phyloP scores from a whole-genome alignment of 2,888 invertebrate species.

The Lasioglossum morio region DNA sequence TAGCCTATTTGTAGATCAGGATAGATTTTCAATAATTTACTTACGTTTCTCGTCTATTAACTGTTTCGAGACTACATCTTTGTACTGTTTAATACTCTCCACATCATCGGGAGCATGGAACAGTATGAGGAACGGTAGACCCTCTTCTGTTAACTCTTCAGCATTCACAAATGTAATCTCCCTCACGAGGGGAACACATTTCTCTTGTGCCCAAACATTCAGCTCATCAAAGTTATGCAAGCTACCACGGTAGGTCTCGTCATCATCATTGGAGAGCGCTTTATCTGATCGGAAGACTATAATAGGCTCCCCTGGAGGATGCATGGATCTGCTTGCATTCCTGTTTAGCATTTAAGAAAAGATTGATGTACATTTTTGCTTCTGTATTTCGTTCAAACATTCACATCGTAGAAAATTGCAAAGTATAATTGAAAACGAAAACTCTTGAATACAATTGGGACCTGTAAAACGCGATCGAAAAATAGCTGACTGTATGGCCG shows the following conservation, averaged over 20 bases:
- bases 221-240: slow-evolving; percentile 92
- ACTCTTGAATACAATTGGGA: neutral
- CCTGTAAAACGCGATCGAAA: neutral
- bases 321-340: slow-evolving; percentile 91
- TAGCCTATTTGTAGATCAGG: neutral
- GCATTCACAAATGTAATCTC: slow-evolving; percentile 99
- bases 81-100: slow-evolving; percentile 94
- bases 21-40: slow-evolving; percentile 76
- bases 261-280: slow-evolving; percentile 91
- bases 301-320: slow-evolving; percentile 92
- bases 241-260: slow-evolving; percentile 93
- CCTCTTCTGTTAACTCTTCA: slow-evolving; percentile 99
- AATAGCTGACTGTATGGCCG: neutral
- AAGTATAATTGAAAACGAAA: neutral
- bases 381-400: neutral
- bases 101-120: slow-evolving; percentile 95
- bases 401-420: neutral
- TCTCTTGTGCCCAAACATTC: slow-evolving; percentile 95
- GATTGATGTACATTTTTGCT: neutral
- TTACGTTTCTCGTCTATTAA: slow-evolving; percentile 96
- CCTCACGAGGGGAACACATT: slow-evolving; percentile 97
- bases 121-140: slow-evolving; percentile 98
- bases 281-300: slow-evolving; percentile 93
- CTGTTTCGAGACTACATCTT: slow-evolving; percentile 91
- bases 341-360: slow-evolving; percentile 28